Conservation (phyloP, 2,113 vertebrate species). For the Anarhynchus alexandrinus region DNA sequence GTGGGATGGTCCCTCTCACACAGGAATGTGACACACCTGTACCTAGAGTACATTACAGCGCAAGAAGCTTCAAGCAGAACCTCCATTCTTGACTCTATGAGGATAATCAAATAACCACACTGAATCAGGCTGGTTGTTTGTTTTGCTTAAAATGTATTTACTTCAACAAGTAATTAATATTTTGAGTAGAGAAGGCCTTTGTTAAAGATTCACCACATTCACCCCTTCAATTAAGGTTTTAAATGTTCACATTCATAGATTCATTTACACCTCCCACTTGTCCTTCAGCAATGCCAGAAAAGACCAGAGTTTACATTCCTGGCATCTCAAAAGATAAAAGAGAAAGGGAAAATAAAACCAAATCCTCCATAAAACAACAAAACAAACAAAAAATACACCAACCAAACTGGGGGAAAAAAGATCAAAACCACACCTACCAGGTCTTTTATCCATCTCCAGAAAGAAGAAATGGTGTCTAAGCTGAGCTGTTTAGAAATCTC, state of each 20-base stretch:
- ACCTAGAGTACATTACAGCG: background rate
- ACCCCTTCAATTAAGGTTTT: slow-evolving; percentile 44
- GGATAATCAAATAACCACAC: background rate
- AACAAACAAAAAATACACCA: background rate
- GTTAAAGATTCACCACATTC: slow-evolving; percentile 35
- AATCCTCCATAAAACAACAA: background rate
- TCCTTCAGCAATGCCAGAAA: slow-evolving; percentile 49
- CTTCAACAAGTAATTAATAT: slow-evolving; percentile 45
- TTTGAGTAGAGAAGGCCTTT: slow-evolving; percentile 36
- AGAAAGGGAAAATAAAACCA: slow-evolving; percentile 2
- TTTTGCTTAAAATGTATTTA: slow-evolving; percentile 34
- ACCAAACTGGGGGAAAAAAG: background rate
- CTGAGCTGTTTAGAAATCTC: background rate
- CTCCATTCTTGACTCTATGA: background rate
- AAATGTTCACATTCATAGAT: slow-evolving; percentile 27
- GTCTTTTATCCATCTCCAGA: slow-evolving; percentile 8
- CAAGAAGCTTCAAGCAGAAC: background rate
- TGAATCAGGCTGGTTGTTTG: slow-evolving; percentile 7
- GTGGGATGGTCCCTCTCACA: background rate
- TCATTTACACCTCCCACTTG: slow-evolving; percentile 49
- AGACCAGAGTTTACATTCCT: slow-evolving; percentile 30
- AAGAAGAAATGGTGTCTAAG: background rate
- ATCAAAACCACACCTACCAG: slow-evolving; percentile 5
- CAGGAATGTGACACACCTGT: background rate
- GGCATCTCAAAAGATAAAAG: background rate